Evolutionary conservation across 2,113 vertebrate genomes (phyloP).

Genomic region (Zingel zingel): DNA sequence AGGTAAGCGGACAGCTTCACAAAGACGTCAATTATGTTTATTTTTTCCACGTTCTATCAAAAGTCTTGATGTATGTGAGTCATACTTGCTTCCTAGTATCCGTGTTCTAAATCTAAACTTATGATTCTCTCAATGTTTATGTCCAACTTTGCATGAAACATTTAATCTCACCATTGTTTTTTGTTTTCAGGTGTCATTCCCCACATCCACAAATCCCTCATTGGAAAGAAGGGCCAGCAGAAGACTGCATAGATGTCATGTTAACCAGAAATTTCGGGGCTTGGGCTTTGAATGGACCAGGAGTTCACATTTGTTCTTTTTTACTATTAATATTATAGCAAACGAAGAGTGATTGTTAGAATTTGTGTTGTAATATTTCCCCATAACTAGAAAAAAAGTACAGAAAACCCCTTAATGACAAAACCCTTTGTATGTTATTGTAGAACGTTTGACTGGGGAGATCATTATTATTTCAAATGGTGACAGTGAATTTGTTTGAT

Average conservation of each 20-base stretch:
- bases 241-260: slow-evolving; percentile 91
- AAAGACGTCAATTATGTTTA: no score
- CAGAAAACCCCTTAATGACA: slow-evolving; percentile 82
- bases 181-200: slow-evolving; percentile 93
- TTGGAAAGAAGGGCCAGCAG: slow-evolving; percentile 99
- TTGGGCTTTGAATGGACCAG: slow-evolving; percentile 82
- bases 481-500: slow-evolving; percentile 88
- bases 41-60: background rate
- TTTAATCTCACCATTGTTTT: background rate
- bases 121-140: background rate
- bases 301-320: slow-evolving; percentile 82
- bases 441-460: slow-evolving; percentile 86
- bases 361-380: slow-evolving; percentile 83
- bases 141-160: background rate
- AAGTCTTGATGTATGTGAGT: background rate
- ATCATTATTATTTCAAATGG: slow-evolving; percentile 79
- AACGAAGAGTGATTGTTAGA: slow-evolving; percentile 84
- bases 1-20: slow-evolving; percentile 80
- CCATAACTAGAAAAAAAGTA: slow-evolving; percentile 78
- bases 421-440: slow-evolving; percentile 87
- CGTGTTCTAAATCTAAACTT: no score
- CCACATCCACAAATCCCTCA: slow-evolving; percentile 99
- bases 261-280: slow-evolving; percentile 72
- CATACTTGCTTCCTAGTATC: background rate
- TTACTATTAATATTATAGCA: slow-evolving; percentile 85